Conservation (phyloP, 2,113 vertebrate species). For the Hydropotes inermis region DNA sequence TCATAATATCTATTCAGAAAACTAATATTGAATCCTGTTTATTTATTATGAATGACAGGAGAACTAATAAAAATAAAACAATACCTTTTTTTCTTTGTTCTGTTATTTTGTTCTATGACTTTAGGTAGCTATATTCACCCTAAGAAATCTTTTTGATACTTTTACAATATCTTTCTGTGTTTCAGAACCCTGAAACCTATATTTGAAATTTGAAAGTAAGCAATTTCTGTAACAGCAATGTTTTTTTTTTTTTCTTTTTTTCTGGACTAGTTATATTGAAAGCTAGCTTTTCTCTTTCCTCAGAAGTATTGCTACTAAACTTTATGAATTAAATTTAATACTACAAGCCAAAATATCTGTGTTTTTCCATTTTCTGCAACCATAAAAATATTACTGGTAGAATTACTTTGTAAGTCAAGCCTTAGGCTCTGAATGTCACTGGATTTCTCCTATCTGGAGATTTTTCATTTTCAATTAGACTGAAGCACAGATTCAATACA, state of each 20-base stretch:
- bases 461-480: constrained; percentile 56
- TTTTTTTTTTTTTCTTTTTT: constrained; percentile 13
- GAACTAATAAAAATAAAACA: constrained; percentile 26
- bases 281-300: constrained; percentile 39
- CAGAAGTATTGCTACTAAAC: constrained; percentile 25
- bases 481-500: not conserved
- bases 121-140: not conserved
- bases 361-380: not conserved
- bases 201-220: constrained; percentile 33
- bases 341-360: constrained; percentile 38
- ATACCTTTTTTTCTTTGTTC: not conserved
- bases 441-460: constrained; percentile 2
- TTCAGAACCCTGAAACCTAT: not conserved
- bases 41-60: not conserved
- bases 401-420: constrained; percentile 33
- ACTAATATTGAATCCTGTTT: not conserved
- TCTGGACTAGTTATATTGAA: constrained; percentile 42
- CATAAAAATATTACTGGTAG: constrained; percentile 34
- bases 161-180: not conserved
- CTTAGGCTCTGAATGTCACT: constrained; percentile 9
- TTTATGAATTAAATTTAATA: constrained; percentile 50
- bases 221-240: not conserved
- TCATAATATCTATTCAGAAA: not conserved
- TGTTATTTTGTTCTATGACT: constrained; percentile 4
- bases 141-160: not conserved